These are phyloP conservation scores for Dallia pectoralis DNA, from an alignment of 2,797 vertebrate genomes.

Conservation along the genomic window DNA sequence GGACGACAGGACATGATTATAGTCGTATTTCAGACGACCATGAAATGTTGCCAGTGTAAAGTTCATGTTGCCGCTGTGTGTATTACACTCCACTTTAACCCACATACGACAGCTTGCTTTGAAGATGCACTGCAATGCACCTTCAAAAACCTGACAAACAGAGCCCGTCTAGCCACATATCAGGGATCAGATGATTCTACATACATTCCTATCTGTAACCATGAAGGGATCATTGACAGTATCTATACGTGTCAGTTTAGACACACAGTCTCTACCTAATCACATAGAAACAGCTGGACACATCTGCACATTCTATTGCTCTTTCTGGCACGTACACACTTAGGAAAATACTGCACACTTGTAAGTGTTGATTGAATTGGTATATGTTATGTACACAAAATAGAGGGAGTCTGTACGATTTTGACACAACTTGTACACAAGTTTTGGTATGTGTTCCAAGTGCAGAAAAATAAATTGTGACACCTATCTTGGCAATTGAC, in stretches of 20 bases:
- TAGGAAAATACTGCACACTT: background rate
- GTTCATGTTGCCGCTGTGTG: too few relatives aligned
- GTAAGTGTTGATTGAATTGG: background rate
- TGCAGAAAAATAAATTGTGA: background rate
- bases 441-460: background rate
- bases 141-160: slow-evolving; percentile 2
- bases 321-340: background rate
- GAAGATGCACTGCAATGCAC: background rate
- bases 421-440: background rate
- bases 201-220: background rate
- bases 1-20: background rate
- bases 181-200: background rate
- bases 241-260: background rate
- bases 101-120: background rate
- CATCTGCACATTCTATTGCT: background rate
- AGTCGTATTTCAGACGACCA: background rate
- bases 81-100: background rate
- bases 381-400: background rate
- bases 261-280: background rate
- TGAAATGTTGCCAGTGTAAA: too few relatives aligned
- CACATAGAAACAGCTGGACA: background rate
- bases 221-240: background rate
- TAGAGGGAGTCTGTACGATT: background rate
- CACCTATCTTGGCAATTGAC: background rate
- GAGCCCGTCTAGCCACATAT: background rate